Evolutionary conservation across 35 echinoderm and acorn worm species (phyloP), one percentile per base, ranked within the genome.

Genomic region (Anneissia japonica): DNA sequence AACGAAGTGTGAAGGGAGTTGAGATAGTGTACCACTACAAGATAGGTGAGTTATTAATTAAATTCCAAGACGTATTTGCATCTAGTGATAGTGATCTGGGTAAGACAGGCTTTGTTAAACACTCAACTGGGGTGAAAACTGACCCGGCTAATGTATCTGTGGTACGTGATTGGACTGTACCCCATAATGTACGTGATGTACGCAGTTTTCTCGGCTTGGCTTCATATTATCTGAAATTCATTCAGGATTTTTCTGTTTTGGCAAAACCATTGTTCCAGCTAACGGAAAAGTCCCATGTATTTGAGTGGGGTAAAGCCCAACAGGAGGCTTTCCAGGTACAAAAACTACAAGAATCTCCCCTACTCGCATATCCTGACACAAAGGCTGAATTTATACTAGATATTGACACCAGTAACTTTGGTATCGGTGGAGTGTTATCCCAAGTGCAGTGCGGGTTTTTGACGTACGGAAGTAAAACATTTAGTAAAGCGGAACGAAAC

Each of bases 161-260:
- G 6, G 46, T 92, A 6, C 77, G 51, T 45, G 38, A 76, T 74
- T 92, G 80, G 90, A 77, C 79, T 21, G 76, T 38, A 45, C 90
- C 85, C 32, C 37, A 36, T 28, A 92, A 75, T 88, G 79, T 80
- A 13, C 82, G 36, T 0, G 84, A 91, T 0, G 74, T 88, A 1
- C 78, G 89, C 11, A 82, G 80, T 1, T 95, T 95, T 17, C 26
- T 91, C 12, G 89, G 81, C 0, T 35, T 95, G 12, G 32, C 34
- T 40, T 39, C 56, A 3, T 94, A 94, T 30, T 91, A 95, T 74
- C 85, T 89, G 0, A 73, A 86, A 5, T 91, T 91, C 32, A 73
- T 95, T 2, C 36, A 72, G 19, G 43, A 55, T 26, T 95, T 91
- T 89, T 80, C 85, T 30, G 33, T 37, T 0, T 35, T 91, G 16